Conservation (phyloP, 2,113 vertebrate species). For the Lanius ludovicianus region DNA sequence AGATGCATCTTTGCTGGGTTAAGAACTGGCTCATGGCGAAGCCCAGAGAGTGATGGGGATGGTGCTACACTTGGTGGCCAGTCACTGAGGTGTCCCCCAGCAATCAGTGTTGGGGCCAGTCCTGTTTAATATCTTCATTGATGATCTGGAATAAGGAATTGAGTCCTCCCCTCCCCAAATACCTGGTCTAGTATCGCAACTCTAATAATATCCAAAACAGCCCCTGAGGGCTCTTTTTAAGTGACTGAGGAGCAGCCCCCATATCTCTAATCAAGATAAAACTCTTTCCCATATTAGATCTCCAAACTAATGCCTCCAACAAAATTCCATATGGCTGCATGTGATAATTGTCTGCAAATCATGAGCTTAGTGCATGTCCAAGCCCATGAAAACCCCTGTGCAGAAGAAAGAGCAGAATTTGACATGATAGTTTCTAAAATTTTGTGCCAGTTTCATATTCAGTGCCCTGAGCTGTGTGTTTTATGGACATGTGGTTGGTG, state of each 20-base stretch:
- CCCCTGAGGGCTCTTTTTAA: neutral
- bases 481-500: neutral
- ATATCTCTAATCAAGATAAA: neutral
- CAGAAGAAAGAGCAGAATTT: neutral
- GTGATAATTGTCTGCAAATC: neutral
- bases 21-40: too few species aligned
- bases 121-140: too few species aligned
- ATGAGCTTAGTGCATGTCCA: neutral
- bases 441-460: neutral
- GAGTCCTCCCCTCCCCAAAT: neutral
- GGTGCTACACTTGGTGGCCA: too few species aligned
- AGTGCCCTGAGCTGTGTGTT: neutral
- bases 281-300: neutral
- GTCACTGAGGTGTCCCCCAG: too few species aligned
- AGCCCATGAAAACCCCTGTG: neutral
- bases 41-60: too few species aligned
- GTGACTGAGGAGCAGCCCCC: neutral
- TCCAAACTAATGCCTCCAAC: neutral
- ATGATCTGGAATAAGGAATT: too few species aligned
- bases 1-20: too few species aligned
- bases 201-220: neutral
- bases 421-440: neutral
- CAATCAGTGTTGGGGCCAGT: too few species aligned
- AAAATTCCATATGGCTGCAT: neutral
- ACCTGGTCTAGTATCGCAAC: neutral